phyloP scores from a whole-genome alignment of 2,888 invertebrate species.

The Koerneria pararmatus region DNA sequence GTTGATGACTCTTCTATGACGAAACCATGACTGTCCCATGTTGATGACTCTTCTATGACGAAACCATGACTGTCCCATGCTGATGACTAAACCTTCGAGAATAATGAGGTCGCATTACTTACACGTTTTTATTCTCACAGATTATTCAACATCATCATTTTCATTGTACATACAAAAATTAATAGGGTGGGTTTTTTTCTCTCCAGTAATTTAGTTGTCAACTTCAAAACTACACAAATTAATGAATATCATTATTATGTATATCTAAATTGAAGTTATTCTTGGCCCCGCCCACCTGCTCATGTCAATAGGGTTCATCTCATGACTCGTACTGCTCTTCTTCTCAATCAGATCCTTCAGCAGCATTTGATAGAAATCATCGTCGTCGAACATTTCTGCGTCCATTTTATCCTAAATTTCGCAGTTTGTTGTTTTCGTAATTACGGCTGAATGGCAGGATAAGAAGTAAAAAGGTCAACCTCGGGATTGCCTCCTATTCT shows the following conservation, averaged over 20 bases:
- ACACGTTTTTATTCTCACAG: too few species aligned
- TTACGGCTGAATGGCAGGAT: neutral
- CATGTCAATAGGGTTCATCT: slow-evolving; percentile 77
- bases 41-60: too few species aligned
- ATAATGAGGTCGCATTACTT: too few species aligned
- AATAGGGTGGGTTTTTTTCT: too few species aligned
- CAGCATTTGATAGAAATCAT: slow-evolving; percentile 91
- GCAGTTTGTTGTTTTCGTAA: neutral
- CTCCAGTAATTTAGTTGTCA: too few species aligned
- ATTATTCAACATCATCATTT: neutral
- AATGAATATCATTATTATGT: too few species aligned
- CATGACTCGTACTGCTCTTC: slow-evolving; percentile 72
- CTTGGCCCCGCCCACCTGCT: slow-evolving; percentile 64
- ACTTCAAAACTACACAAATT: too few species aligned
- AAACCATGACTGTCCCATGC: too few species aligned
- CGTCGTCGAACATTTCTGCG: slow-evolving; percentile 80
- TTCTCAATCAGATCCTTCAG: slow-evolving; percentile 85
- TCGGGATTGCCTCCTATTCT: slow-evolving; percentile 66
- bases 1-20: too few species aligned
- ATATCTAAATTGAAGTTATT: too few species aligned
- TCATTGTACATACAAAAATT: neutral
- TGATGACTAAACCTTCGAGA: too few species aligned
- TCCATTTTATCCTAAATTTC: slow-evolving; percentile 25
- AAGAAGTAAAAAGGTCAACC: slow-evolving; percentile 6
- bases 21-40: too few species aligned